phyloP scores from a whole-genome alignment of 2,888 invertebrate genomes.

The Hybos culiciformis region DNA sequence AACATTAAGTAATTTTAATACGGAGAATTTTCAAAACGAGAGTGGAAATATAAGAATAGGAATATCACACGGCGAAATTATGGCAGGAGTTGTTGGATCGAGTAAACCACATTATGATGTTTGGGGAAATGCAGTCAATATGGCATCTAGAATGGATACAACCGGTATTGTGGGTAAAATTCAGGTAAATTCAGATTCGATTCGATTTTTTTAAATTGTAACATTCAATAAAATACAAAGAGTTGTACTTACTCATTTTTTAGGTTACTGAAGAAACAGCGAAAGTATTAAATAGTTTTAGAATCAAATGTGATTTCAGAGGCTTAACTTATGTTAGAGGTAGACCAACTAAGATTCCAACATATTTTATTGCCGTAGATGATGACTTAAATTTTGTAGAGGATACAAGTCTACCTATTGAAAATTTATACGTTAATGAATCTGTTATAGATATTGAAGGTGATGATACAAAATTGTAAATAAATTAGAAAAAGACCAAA shows the following conservation, averaged over 20 bases:
- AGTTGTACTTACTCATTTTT: slow-evolving; percentile 3
- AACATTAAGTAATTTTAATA: slow-evolving; percentile 44
- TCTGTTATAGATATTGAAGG: too few relatives aligned
- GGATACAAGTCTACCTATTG: slow-evolving; percentile 1
- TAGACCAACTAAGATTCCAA: slow-evolving; percentile 47
- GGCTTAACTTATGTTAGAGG: slow-evolving; percentile 63
- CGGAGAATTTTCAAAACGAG: slow-evolving; percentile 43
- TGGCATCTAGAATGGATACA: slow-evolving; percentile 93
- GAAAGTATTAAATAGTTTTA: slow-evolving; percentile 48
- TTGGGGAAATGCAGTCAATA: slow-evolving; percentile 94
- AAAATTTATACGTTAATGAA: too few relatives aligned
- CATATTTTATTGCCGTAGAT: slow-evolving; percentile 57
- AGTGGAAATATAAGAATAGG: slow-evolving; percentile 40
- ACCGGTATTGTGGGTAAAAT: slow-evolving; percentile 69
- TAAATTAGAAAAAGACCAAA: too few relatives aligned
- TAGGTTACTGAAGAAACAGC: slow-evolving; percentile 62
- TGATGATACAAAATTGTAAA: too few relatives aligned
- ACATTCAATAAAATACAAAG: not conserved
- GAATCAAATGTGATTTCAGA: slow-evolving; percentile 52
- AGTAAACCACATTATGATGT: slow-evolving; percentile 91
- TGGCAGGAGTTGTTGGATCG: slow-evolving; percentile 89
- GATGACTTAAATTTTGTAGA: slow-evolving; percentile 41
- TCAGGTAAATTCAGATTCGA: slow-evolving; percentile 42
- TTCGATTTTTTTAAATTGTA: not conserved
- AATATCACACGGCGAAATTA: slow-evolving; percentile 78